Conservation (phyloP, 2,797 vertebrate genomes). For the Onychomys torridus region DNA sequence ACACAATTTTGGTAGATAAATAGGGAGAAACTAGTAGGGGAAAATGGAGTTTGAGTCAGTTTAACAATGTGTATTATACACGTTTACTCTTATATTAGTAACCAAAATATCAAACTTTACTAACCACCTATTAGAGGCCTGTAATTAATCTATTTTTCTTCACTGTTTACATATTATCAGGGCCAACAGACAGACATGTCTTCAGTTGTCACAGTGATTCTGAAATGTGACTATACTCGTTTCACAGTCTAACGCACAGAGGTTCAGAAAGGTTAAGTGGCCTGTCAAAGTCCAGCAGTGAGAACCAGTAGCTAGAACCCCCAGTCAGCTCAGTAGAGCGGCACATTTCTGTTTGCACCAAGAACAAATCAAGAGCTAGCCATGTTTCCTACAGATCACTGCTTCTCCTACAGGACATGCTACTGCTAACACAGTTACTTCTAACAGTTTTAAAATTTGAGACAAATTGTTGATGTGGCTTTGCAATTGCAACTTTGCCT, state of each 20-base stretch:
- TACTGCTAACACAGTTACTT: background rate
- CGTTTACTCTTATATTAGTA: background rate
- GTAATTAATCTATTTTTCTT: background rate
- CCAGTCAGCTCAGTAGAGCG: background rate
- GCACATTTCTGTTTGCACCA: background rate
- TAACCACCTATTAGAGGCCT: background rate
- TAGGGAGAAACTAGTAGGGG: background rate
- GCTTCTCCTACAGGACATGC: background rate
- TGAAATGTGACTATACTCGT: background rate
- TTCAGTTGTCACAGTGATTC: constrained; percentile 23
- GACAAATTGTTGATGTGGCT: constrained; percentile 33
- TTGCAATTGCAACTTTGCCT: background rate
- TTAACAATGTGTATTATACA: constrained; percentile 38
- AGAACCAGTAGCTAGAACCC: background rate
- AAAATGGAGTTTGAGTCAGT: background rate
- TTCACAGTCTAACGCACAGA: background rate
- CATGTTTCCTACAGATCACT: background rate
- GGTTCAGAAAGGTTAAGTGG: background rate
- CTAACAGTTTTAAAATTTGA: constrained; percentile 8
- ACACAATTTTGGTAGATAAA: background rate
- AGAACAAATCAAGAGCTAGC: background rate
- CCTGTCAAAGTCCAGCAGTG: background rate
- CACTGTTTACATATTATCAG: background rate
- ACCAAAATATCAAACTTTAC: background rate
- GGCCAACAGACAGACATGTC: background rate